Evolutionary conservation across 2,888 invertebrate species (phyloP), one percentile per base, ranked within the genome.

Genomic region (Sphaeridia pumilis): DNA sequence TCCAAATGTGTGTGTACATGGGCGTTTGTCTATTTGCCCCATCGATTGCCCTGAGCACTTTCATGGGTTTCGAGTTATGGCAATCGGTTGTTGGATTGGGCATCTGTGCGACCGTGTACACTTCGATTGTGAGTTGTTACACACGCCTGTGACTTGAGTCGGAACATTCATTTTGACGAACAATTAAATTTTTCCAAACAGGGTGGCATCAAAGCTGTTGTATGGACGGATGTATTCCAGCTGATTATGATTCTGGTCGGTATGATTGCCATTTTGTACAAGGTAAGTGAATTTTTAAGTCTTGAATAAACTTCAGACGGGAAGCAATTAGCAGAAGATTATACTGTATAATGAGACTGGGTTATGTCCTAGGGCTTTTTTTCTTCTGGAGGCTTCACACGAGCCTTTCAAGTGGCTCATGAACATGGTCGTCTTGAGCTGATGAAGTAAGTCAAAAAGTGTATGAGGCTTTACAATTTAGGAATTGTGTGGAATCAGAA

Each of bases 101-200:
- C 7, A 17, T 59, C 3, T 60, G 59, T 49, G 61, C 70, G 53
- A 70, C 70, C 3, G 65, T 71, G 53, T 72, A 73, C 58, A 71
- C 72, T 4, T 66, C 71, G 2, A 60, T 72, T 51, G 71, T 71
- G 64, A 65, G 68, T n/a, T n/a, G n/a, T n/a, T n/a, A n/a, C n/a
- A n/a, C n/a, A 10, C 14, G 14, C 14, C n/a, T n/a, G n/a, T n/a
- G n/a, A n/a, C n/a, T n/a, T n/a, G n/a, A n/a, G n/a, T n/a, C n/a
- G n/a, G n/a, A n/a, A n/a, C n/a, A n/a, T n/a, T n/a, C n/a, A n/a
- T n/a, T n/a, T 25, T 20, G 24, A 22, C 52, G 28, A 52, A 25
- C 10, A 3, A 28, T 42, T 26, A 22, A 41, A 14, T 21, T 3
- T 34, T 42, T 49, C 2, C 31, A n/a, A n/a, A n/a, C n/a, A 58